phyloP scores from a whole-genome alignment of 2,113 vertebrate species.

The Gallinago paraguaiae region DNA sequence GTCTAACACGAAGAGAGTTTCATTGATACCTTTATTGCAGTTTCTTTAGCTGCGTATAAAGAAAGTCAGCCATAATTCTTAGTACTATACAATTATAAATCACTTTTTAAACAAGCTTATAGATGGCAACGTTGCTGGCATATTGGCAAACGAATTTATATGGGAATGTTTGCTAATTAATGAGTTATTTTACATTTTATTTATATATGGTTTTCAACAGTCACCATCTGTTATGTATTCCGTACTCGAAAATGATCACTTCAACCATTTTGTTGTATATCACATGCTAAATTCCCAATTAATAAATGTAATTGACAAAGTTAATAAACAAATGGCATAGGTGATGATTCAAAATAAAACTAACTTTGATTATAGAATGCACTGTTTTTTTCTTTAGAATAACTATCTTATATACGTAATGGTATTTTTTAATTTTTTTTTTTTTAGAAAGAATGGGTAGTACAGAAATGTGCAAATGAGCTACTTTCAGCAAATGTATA shows the following conservation, averaged over 20 bases:
- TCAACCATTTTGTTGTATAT: background rate
- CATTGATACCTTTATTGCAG: background rate
- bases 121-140: background rate
- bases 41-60: background rate
- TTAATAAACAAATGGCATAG: background rate
- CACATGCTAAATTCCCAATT: background rate
- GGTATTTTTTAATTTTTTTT: background rate
- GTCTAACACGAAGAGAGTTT: background rate
- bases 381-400: background rate
- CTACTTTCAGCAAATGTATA: background rate
- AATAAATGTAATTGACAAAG: background rate
- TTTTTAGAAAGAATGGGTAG: background rate
- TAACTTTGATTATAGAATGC: background rate
- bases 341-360: background rate
- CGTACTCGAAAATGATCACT: background rate
- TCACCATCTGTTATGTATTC: background rate
- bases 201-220: conserved; percentile 15
- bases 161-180: background rate
- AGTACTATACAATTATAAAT: background rate
- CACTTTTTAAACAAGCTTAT: background rate
- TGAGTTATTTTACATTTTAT: background rate
- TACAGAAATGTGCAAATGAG: background rate
- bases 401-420: background rate
- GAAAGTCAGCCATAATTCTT: background rate
- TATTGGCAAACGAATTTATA: background rate